Base-by-base conservation (phyloP, 1,140 invertebrate species). In the Sycophila sp. region DNA sequence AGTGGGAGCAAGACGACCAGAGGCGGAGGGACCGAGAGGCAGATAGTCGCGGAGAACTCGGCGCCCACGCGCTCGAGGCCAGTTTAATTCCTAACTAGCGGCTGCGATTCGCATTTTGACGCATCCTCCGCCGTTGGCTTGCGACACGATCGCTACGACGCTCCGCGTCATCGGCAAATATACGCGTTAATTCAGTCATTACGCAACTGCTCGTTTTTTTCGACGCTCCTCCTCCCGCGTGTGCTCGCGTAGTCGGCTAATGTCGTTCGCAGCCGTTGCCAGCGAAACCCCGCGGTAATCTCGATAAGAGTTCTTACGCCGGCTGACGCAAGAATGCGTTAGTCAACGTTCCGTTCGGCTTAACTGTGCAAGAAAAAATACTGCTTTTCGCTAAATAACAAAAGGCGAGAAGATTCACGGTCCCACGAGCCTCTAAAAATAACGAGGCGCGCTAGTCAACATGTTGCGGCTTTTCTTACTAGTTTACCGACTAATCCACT, bases 161-260 rank as follows among this genome's bases (percentile, higher is more conserved):
- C 10, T 8, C 13, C 38, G 8, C 60, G 42, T 63, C 60, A 63
- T 49, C 60, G 28, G 45, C 13, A 49, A 63, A 49, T 34, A 49
- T 49, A 63, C 30, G n/a, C n/a, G 32, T 62, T 49, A 63, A 63
- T 36, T 63, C n/a, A 49, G 30, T 19, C n/a, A 49, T 49, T 63
- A 24, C 60, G 60, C 22, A 34, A 45, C n/a, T n/a, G n/a, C n/a
- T n/a, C n/a, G n/a, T n/a, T n/a, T n/a, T n/a, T n/a, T n/a, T n/a
- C n/a, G n/a, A n/a, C n/a, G n/a, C n/a, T n/a, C n/a, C n/a, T n/a
- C n/a, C n/a, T n/a, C n/a, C n/a, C n/a, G n/a, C n/a, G n/a, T n/a
- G n/a, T n/a, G n/a, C n/a, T n/a, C n/a, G n/a, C n/a, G n/a, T n/a
- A n/a, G n/a, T n/a, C n/a, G n/a, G n/a, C n/a, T n/a, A n/a, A n/a